These are phyloP conservation scores for Plumapathes pennacea DNA, from an alignment of 92 coral and sea anemone species.

Conservation along the genomic window DNA sequence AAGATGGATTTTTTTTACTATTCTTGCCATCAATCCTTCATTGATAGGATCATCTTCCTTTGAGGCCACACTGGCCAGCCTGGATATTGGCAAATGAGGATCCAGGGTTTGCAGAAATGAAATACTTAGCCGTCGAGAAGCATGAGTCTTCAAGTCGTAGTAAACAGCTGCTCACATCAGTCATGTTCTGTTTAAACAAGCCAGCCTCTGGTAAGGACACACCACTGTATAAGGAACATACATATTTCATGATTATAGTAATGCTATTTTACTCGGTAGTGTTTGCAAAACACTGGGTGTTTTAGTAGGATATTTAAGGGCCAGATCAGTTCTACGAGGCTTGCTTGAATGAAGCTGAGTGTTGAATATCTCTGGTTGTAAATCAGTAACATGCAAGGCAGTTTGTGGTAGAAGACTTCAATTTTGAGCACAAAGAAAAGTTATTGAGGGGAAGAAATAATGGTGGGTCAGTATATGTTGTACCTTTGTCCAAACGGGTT, in stretches of 20 bases:
- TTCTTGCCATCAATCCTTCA: no score
- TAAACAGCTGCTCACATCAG: slow-evolving; percentile 41
- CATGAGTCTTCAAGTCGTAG: slow-evolving; percentile 10
- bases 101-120: no score
- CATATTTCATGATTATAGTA: not conserved
- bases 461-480: slow-evolving; percentile 67
- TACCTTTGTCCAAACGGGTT: slow-evolving; percentile 51
- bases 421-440: no score
- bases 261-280: not conserved
- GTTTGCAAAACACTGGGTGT: not conserved
- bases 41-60: no score
- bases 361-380: no score
- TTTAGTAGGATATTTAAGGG: not conserved
- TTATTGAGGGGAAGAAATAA: not conserved
- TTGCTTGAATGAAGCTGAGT: no score
- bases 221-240: slow-evolving; percentile 11
- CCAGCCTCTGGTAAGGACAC: slow-evolving; percentile 49
- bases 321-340: not conserved
- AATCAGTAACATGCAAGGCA: no score
- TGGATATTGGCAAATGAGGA: no score
- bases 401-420: no score
- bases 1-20: no score
- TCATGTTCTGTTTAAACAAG: slow-evolving; percentile 54
- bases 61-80: no score
- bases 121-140: no score